Percentiles rank a stretch among this genome's conserved stretches.
Conservation (phyloP, 2,888 invertebrate genomes). For the Heliconius ismenius region DNA sequence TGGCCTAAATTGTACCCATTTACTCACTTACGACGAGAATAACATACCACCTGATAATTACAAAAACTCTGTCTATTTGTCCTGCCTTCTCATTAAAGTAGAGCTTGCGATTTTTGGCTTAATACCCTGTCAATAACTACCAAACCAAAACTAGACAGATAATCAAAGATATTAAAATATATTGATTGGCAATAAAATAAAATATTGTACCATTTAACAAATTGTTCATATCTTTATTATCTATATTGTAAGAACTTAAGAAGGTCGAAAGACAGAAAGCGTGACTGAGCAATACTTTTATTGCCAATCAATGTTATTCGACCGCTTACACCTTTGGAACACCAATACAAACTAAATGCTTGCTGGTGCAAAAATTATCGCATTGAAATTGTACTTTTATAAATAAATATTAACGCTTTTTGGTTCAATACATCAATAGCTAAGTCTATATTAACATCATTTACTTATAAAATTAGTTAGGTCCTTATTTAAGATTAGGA, state of each 20-base stretch:
- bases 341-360: slow-evolving; percentile 62
- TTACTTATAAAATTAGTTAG: neutral
- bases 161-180: slow-evolving; percentile 1
- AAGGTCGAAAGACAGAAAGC: slow-evolving; percentile 61
- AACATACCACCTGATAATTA: slow-evolving; percentile 74
- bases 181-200: slow-evolving; percentile 25
- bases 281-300: slow-evolving; percentile 72
- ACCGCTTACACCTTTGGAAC: slow-evolving; percentile 57
- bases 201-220: slow-evolving; percentile 24
- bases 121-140: too few species aligned
- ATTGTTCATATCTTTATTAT: slow-evolving; percentile 41
- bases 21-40: slow-evolving; percentile 74
- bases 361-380: slow-evolving; percentile 47
- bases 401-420: slow-evolving; percentile 35
- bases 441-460: neutral
- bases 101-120: neutral
- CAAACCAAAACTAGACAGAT: neutral
- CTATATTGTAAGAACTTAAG: slow-evolving; percentile 46
- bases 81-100: neutral
- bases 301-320: slow-evolving; percentile 69
- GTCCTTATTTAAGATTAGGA: neutral
- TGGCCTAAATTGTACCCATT: slow-evolving; percentile 78
- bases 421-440: neutral
- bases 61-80: neutral
- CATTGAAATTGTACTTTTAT: slow-evolving; percentile 19